phyloP scores from a whole-genome alignment of 2,797 vertebrate genomes.

The Eulemur rubriventer region DNA sequence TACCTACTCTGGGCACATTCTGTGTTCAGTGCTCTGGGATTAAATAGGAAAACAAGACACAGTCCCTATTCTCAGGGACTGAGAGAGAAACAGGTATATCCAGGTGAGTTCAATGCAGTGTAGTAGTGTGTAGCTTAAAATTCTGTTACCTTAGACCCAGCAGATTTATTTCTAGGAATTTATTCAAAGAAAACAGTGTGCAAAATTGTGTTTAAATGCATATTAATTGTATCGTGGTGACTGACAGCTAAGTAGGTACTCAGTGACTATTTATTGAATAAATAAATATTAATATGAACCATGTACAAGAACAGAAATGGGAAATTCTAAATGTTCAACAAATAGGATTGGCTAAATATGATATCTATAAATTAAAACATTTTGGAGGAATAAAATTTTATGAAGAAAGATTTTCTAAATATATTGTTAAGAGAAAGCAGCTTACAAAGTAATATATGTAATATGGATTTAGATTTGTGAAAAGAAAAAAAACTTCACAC shows the following conservation, averaged over 20 bases:
- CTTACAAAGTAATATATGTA: not conserved
- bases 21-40: slow-evolving; percentile 26
- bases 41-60: slow-evolving; percentile 32
- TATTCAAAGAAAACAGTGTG: slow-evolving; percentile 50
- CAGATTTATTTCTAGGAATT: slow-evolving; percentile 54
- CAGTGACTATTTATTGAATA: slow-evolving; percentile 49
- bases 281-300: slow-evolving; percentile 59
- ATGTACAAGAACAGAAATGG: slow-evolving; percentile 32
- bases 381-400: slow-evolving; percentile 16
- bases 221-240: slow-evolving; percentile 34
- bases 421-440: not conserved
- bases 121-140: not conserved
- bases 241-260: slow-evolving; percentile 52
- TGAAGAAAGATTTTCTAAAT: not conserved
- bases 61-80: not conserved
- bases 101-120: not conserved
- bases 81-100: not conserved
- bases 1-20: slow-evolving; percentile 58
- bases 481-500: not conserved
- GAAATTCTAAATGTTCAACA: slow-evolving; percentile 11
- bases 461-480: not conserved
- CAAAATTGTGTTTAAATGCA: slow-evolving; percentile 46
- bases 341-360: not conserved
- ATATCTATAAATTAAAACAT: slow-evolving; percentile 21
- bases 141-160: slow-evolving; percentile 20